A percentile compares a stretch with the other conserved stretches of the same genome.
Conservation (phyloP, 2,113 vertebrate genomes). For the Stigmatopora nigra region DNA sequence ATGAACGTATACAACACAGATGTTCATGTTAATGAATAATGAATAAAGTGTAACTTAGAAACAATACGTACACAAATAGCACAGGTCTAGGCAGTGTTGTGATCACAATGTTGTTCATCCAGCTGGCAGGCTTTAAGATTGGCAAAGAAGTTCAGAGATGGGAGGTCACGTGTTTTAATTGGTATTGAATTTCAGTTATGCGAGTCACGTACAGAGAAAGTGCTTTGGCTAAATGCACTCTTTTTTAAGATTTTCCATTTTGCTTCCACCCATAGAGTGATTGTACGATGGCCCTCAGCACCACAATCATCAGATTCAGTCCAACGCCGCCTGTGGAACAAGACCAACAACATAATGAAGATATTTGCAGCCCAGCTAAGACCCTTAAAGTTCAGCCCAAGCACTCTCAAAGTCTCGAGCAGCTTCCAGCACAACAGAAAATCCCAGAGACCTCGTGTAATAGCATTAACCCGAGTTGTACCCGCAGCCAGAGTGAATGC, state of each 20-base stretch:
- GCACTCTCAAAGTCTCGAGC: slow-evolving; percentile 54
- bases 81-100: no score
- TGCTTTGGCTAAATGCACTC: no score
- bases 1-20: no score
- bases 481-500: slow-evolving; percentile 55
- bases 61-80: no score
- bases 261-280: slow-evolving; percentile 65
- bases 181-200: no score
- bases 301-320: slow-evolving; percentile 83
- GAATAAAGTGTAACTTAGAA: no score
- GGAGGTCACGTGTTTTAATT: no score
- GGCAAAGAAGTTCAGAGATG: no score
- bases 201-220: no score
- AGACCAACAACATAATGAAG: slow-evolving; percentile 23
- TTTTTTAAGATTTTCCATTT: neutral
- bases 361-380: slow-evolving; percentile 17
- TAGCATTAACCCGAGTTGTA: slow-evolving; percentile 38
- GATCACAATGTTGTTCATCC: no score
- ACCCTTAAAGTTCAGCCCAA: slow-evolving; percentile 27
- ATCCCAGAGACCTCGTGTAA: slow-evolving; percentile 28
- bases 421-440: slow-evolving; percentile 33
- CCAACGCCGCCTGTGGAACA: slow-evolving; percentile 71
- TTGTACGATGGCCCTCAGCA: slow-evolving; percentile 75
- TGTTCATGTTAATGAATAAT: no score
- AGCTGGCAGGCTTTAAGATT: no score